These are phyloP conservation scores for Malurus cyaneus DNA, from an alignment of 2,113 vertebrate species.

Conservation along the genomic window DNA sequence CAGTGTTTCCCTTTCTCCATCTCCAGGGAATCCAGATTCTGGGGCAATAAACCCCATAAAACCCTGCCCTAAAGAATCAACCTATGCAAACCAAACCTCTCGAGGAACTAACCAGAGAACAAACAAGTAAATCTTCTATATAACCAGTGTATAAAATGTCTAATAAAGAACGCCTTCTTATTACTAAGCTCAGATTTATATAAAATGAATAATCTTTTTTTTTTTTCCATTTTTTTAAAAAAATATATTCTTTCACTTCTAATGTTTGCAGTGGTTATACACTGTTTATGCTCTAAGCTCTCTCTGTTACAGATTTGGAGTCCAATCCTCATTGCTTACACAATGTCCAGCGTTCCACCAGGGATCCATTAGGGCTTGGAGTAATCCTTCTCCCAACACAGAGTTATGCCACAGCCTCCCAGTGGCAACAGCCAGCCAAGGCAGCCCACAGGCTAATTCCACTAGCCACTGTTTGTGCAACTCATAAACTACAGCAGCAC, in stretches of 20 bases:
- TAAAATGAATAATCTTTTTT: neutral
- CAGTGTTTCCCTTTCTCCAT: neutral
- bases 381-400: slow-evolving; percentile 17
- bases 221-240: too few relatives aligned
- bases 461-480: neutral
- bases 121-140: neutral
- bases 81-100: neutral
- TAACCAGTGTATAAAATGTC: neutral
- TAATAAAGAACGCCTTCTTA: neutral
- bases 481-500: neutral
- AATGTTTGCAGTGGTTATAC: neutral
- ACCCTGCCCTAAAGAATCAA: neutral
- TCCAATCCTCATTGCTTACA: neutral
- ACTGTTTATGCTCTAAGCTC: neutral
- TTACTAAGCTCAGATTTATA: neutral
- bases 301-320: neutral
- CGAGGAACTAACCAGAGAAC: neutral
- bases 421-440: slow-evolving; percentile 1
- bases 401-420: slow-evolving; percentile 24
- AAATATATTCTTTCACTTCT: neutral
- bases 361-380: slow-evolving; percentile 41
- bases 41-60: neutral
- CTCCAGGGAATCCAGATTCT: neutral
- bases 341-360: neutral
- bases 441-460: neutral